phyloP scores from a whole-genome alignment of 2,888 invertebrate genomes.

The Philaethria dido region DNA sequence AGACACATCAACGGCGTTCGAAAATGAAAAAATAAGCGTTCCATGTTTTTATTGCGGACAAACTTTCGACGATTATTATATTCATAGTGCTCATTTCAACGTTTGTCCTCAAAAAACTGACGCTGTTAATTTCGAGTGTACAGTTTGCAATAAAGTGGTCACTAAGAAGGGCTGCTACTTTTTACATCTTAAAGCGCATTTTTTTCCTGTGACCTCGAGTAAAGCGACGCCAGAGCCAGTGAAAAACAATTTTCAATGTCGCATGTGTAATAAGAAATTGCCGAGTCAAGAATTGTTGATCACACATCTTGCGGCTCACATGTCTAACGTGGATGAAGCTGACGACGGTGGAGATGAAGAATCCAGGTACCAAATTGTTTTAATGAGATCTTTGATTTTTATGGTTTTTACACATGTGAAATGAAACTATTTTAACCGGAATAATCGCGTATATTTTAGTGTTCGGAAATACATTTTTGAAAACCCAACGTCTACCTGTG shows the following conservation, averaged over 20 bases:
- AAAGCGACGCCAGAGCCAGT: constrained; percentile 25
- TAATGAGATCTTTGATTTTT: too few species aligned
- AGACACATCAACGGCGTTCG: constrained; percentile 33
- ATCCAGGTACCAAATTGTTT: too few species aligned
- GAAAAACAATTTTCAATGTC: constrained; percentile 57
- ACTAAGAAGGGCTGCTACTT: constrained; percentile 59
- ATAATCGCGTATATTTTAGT: too few species aligned
- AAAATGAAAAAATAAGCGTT: constrained; percentile 51
- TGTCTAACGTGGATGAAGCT: constrained; percentile 64
- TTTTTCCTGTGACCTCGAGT: constrained; percentile 49
- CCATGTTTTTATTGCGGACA: constrained; percentile 69
- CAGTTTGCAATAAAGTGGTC: constrained; percentile 61
- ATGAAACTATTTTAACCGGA: too few species aligned
- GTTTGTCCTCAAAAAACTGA: constrained; percentile 59
- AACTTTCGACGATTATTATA: constrained; percentile 63
- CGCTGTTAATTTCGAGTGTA: constrained; percentile 56
- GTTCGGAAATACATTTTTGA: too few species aligned
- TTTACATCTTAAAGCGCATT: constrained; percentile 66
- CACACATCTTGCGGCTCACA: constrained; percentile 71
- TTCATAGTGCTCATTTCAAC: constrained; percentile 63
- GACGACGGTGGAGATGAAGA: constrained; percentile 58
- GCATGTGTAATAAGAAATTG: constrained; percentile 69
- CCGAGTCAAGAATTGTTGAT: constrained; percentile 67
- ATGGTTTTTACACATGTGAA: too few species aligned
- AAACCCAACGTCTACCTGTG: too few species aligned